phyloP scores from a whole-genome alignment of 2,797 vertebrate species.

The Pogonophryne albipinna region DNA sequence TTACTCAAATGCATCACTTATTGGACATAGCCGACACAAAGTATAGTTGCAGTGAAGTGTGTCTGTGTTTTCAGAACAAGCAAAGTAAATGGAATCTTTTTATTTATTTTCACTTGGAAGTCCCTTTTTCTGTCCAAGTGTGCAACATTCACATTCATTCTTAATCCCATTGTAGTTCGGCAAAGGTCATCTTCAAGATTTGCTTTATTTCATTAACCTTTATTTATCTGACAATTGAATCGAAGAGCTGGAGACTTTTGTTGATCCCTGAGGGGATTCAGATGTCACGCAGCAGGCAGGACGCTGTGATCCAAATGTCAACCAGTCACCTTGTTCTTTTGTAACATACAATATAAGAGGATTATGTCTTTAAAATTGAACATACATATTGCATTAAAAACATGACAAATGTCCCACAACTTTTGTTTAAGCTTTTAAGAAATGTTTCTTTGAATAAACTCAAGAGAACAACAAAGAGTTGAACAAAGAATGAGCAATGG shows the following conservation, averaged over 20 bases:
- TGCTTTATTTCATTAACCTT: slow-evolving; percentile 44
- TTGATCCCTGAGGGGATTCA: slow-evolving; percentile 53
- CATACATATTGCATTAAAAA: background rate
- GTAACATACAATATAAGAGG: background rate
- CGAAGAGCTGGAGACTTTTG: slow-evolving; percentile 31
- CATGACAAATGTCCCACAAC: background rate
- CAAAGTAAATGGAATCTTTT: no score
- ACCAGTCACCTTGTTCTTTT: slow-evolving; percentile 13
- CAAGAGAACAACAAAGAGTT: no score
- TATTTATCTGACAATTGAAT: slow-evolving; percentile 40
- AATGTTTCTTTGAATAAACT: no score
- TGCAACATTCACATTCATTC: slow-evolving; percentile 18
- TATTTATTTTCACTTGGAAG: no score
- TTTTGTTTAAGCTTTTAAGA: no score
- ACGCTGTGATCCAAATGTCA: slow-evolving; percentile 48
- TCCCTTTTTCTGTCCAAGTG: no score
- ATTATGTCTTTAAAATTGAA: slow-evolving; percentile 1
- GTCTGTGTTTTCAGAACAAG: no score
- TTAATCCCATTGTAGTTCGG: slow-evolving; percentile 22
- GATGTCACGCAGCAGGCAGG: slow-evolving; percentile 18
- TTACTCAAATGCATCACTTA: no score
- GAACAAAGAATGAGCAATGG: no score
- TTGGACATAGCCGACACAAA: no score
- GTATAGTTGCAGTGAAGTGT: no score
- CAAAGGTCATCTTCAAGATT: slow-evolving; percentile 51